These are phyloP conservation scores for Pandemis cinnamomeana DNA, from an alignment of 2,888 invertebrate species.

Conservation along the genomic window DNA sequence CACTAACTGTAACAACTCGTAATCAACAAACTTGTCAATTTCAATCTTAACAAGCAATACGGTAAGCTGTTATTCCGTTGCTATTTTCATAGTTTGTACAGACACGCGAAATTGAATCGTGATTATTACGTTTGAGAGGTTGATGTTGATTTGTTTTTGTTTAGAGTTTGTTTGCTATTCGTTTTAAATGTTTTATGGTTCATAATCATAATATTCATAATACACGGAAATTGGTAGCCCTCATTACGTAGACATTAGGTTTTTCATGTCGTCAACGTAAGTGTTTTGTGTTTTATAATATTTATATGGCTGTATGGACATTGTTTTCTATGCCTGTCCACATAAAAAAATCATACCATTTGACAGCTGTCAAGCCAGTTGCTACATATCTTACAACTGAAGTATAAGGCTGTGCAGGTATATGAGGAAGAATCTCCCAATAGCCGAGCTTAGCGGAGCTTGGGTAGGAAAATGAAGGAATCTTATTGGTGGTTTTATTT, in stretches of 20 bases:
- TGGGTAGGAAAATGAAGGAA: too few relatives aligned
- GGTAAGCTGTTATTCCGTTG: not conserved
- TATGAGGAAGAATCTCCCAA: too few relatives aligned
- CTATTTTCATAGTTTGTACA: not conserved
- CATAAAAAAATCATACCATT: too few relatives aligned
- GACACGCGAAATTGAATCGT: not conserved
- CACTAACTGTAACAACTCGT: not conserved
- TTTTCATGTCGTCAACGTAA: not conserved
- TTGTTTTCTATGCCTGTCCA: too few relatives aligned
- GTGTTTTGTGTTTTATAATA: not conserved
- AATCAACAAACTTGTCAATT: slow-evolving; percentile 1
- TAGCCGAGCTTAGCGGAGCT: too few relatives aligned
- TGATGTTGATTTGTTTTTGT: not conserved
- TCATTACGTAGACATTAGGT: not conserved
- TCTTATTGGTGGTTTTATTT: too few relatives aligned
- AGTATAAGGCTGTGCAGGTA: too few relatives aligned
- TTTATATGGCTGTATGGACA: too few relatives aligned
- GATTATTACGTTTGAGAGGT: not conserved
- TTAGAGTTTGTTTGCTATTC: not conserved
- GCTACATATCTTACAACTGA: too few relatives aligned
- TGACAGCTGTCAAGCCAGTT: too few relatives aligned
- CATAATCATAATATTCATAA: too few relatives aligned
- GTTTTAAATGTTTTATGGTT: not conserved
- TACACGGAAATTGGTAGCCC: not conserved
- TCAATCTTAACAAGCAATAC: not conserved